Evolutionary conservation across 2,797 vertebrate genomes (phyloP), one percentile per base, ranked within the genome.

Genomic region (Phoeniculus purpureus): DNA sequence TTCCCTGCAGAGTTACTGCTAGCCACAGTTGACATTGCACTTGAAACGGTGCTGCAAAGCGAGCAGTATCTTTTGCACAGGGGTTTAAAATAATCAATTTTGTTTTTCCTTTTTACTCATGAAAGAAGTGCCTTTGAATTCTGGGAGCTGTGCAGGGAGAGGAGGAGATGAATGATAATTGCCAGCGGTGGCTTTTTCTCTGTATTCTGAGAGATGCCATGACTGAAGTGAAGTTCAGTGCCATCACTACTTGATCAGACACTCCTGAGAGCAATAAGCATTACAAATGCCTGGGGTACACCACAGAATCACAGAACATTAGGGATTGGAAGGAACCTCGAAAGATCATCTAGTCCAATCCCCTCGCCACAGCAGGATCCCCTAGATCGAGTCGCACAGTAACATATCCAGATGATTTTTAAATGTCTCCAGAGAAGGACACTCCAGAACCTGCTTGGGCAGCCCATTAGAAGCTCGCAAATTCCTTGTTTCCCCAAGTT

Each of bases 61-160:
- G 84, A 93, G 90, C 81, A 82, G 6, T 58, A 48, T 75, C 90
- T 92, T 95, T 81, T 67, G 74, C 47, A 80, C 43, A 79, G 81
- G 88, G 67, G 78, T 93, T 97, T 96, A 95, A 89, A 92, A 92
- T 94, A 95, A 97, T 96, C 93, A 94, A 79, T 95, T 90, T 87
- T 95, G 83, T 3, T 96, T 95, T 95, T 56, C 75, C 55, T 95
- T 94, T 94, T 91, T 83, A 92, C 86, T 45, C 64, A 95, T 89
- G 87, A 95, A 89, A 94, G 82, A 60, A 67, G 40, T 25, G 20
- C 50, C 75, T 94, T 73, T 94, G 77, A 84, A 87, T 89, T 90
- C 29, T 81, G 78, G 59, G 78, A 95, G 61, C 61, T 78, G 47
- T 82, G 81, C 64, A 67, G 67, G 17, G 56, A 93, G 87, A 82